Percentiles rank a stretch among this genome's conserved stretches.
These are phyloP conservation scores for Netelia fuscicornis DNA, from an alignment of 2,888 invertebrate genomes.

Conservation along the genomic window DNA sequence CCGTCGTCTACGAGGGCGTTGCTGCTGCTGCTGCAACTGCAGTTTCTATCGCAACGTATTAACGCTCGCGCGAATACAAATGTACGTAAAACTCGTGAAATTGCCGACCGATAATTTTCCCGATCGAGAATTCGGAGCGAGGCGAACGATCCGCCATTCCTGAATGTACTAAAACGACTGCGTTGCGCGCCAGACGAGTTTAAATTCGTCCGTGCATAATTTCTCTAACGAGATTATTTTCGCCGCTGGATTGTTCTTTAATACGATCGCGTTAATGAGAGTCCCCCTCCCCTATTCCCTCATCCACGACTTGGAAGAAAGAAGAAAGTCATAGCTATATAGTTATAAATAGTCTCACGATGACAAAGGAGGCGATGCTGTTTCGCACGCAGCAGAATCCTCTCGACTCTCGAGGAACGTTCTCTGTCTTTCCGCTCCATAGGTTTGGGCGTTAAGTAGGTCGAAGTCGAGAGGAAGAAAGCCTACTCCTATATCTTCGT, in stretches of 20 bases:
- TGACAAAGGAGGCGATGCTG: conserved; percentile 67
- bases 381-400: conserved; percentile 9
- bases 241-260: conserved; percentile 43
- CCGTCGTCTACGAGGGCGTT: conserved; percentile 65
- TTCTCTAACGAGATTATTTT: conserved; percentile 35
- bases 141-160: conserved; percentile 13
- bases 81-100: not conserved
- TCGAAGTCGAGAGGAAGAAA: conserved; percentile 65
- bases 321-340: conserved; percentile 28
- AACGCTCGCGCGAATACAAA: not conserved
- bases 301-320: not conserved
- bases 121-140: not conserved
- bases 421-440: conserved; percentile 34
- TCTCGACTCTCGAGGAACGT: conserved; percentile 32
- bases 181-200: not conserved
- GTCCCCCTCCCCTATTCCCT: no score
- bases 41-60: not conserved
- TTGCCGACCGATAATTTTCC: not conserved
- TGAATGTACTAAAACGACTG: conserved; percentile 32
- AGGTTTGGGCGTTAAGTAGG: conserved; percentile 54
- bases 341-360: conserved; percentile 55
- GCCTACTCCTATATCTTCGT: conserved; percentile 7
- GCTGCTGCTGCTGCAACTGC: conserved; percentile 43
- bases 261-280: conserved; percentile 37
- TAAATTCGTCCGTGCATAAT: not conserved